Base-by-base conservation (phyloP, 2,113 vertebrate species). In the Pungitius pungitius region DNA sequence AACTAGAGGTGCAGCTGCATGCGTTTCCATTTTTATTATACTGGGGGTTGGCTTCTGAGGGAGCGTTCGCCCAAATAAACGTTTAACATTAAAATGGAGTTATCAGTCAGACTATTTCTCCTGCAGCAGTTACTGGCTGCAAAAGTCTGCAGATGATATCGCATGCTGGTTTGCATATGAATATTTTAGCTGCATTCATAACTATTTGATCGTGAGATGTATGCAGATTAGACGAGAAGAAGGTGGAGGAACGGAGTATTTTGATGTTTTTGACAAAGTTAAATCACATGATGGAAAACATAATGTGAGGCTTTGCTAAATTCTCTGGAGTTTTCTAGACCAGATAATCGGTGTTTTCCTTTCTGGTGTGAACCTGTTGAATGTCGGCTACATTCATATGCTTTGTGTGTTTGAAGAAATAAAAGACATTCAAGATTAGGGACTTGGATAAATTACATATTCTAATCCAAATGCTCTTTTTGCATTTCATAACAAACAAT, bases 1-100 rank as follows among this genome's bases (percentile, higher is more conserved):
- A 82, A 81, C 67, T 11, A 4, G 68, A 62, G 69, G 27, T 64
- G 9, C 62, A 26, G 71, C 80, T 70, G 65, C 68, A 65, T 63
- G 33, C 59, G 35, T 62, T 14, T 27, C 18, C 63, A 22, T 71
- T 80, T 64, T 37, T 27, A 33, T 51, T 4, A 68, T 20, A 43
- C 70, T 77, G 20, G 30, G 42, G 39, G 61, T 43, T n/a, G 30
- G 30, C 47, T 68, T 43, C 47, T 11, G 6, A 49, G 54, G 45
- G 56, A 62, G 52, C 4, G 39, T 51, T 52, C 58, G 7, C 35
- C 65, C 18, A 66, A 75, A 60, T 35, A 54, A 73, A 62, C 30
- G 3, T 52, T 71, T 61, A 69, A 47, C 43, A 47, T 60, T 42
- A 37, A 75, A 83, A 40, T 62, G 54, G 51, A 68, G 69, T 58